Conservation (phyloP, 2,888 invertebrate species). For the Ypsolopha scabrella region DNA sequence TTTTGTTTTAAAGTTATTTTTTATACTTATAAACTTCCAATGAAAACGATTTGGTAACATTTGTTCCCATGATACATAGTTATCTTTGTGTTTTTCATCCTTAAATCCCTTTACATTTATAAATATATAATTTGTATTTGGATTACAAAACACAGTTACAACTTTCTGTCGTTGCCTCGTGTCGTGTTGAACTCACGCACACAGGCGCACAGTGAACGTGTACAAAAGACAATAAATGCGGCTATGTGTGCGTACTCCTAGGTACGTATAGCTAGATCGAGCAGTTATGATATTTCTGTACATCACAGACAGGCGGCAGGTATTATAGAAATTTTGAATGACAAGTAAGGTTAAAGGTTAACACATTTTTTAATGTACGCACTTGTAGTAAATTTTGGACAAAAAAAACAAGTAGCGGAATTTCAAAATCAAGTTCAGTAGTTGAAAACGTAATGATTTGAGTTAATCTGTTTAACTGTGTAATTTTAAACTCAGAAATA, state of each 20-base stretch:
- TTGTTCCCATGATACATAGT: too few species aligned
- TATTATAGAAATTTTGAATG: background rate
- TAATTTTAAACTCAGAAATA: too few species aligned
- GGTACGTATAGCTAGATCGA: slow-evolving; percentile 22
- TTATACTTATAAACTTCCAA: too few species aligned
- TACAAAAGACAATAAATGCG: slow-evolving; percentile 35
- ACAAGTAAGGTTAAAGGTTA: background rate
- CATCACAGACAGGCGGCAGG: slow-evolving; percentile 3
- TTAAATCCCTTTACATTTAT: slow-evolving; percentile 1
- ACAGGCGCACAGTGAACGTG: slow-evolving; percentile 15
- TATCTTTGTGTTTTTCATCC: too few species aligned
- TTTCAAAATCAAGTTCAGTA: too few species aligned
- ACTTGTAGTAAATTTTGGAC: background rate
- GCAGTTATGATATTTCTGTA: slow-evolving; percentile 23
- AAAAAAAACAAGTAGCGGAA: background rate
- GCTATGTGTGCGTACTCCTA: slow-evolving; percentile 27
- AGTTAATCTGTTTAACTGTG: too few species aligned
- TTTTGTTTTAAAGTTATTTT: too few species aligned
- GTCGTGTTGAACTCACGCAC: slow-evolving; percentile 43
- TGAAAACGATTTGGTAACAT: too few species aligned
- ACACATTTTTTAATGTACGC: slow-evolving; percentile 5
- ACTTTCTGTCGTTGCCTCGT: slow-evolving; percentile 13
- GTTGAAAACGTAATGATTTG: too few species aligned
- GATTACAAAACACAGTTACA: slow-evolving; percentile 28
- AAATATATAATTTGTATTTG: too few species aligned